Conservation (phyloP, 1,140 invertebrate species). For the Hylyphantes graminicola region DNA sequence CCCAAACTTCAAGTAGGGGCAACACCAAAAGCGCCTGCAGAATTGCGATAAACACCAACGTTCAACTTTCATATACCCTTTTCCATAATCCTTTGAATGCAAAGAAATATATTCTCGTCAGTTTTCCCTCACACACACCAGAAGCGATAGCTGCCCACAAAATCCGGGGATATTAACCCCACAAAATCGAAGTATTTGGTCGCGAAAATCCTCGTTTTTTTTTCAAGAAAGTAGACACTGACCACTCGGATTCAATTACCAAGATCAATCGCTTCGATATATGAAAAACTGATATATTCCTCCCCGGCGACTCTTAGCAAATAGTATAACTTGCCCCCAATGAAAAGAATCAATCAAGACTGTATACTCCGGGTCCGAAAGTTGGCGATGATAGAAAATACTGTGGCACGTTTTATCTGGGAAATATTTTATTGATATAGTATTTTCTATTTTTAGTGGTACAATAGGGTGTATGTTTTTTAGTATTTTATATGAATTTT, state of each 20-base stretch:
- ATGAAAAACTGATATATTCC: slow-evolving; percentile 48
- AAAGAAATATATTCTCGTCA: too few species aligned
- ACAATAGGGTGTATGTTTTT: too few species aligned
- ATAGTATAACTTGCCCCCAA: slow-evolving; percentile 32
- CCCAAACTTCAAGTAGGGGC: too few species aligned
- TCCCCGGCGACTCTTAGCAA: slow-evolving; percentile 17
- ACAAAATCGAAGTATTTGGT: slow-evolving; percentile 17
- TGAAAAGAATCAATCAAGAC: slow-evolving; percentile 43
- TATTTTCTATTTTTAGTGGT: too few species aligned
- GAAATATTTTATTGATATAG: too few species aligned
- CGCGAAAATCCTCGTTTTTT: slow-evolving; percentile 1
- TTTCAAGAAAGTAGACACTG: slow-evolving; percentile 12
- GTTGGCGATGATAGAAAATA: too few species aligned
- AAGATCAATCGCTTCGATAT: slow-evolving; percentile 31
- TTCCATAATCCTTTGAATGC: too few species aligned
- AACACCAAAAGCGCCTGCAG: too few species aligned
- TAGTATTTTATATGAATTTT: too few species aligned
- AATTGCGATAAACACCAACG: too few species aligned
- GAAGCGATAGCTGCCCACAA: slow-evolving; percentile 13
- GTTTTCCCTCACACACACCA: slow-evolving; percentile 17
- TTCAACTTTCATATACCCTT: too few species aligned
- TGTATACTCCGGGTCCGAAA: neutral
- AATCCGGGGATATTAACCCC: neutral
- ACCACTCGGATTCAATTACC: slow-evolving; percentile 44
- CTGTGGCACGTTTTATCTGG: too few species aligned